Evolutionary conservation across 2,113 vertebrate genomes (phyloP).

Genomic region (Lophochroa leadbeateri): DNA sequence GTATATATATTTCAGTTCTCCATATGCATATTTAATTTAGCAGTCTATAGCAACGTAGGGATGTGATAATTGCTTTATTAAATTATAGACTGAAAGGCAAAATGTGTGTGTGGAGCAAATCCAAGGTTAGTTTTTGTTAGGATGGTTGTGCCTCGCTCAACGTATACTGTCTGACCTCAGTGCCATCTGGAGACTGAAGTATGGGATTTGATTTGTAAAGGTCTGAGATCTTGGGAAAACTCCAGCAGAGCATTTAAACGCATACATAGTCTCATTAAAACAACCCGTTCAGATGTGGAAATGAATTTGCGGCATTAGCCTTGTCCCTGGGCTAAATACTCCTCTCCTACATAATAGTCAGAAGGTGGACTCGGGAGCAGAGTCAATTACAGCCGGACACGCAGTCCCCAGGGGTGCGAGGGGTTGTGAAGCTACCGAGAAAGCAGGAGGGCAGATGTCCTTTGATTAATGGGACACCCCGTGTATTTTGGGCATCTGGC

Average conservation of each 20-base stretch:
- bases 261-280: not conserved
- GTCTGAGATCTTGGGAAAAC: not conserved
- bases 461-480: not conserved
- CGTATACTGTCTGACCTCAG: fast-evolving
- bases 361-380: not conserved
- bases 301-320: not conserved
- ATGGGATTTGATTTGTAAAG: not conserved
- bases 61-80: too few relatives aligned
- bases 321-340: not conserved
- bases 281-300: not conserved
- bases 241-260: not conserved
- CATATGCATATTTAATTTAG: not conserved
- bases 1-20: not conserved
- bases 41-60: not conserved
- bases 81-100: not conserved
- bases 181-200: not conserved
- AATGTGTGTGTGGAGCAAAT: not conserved
- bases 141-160: not conserved
- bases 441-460: conserved; percentile 7
- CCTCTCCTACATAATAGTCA: not conserved
- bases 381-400: not conserved
- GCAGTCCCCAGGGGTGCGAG: not conserved
- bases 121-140: not conserved
- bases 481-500: not conserved
- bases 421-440: not conserved